These are phyloP conservation scores for Acanthiza pusilla DNA, from an alignment of 2,797 vertebrate genomes.

Conservation along the genomic window DNA sequence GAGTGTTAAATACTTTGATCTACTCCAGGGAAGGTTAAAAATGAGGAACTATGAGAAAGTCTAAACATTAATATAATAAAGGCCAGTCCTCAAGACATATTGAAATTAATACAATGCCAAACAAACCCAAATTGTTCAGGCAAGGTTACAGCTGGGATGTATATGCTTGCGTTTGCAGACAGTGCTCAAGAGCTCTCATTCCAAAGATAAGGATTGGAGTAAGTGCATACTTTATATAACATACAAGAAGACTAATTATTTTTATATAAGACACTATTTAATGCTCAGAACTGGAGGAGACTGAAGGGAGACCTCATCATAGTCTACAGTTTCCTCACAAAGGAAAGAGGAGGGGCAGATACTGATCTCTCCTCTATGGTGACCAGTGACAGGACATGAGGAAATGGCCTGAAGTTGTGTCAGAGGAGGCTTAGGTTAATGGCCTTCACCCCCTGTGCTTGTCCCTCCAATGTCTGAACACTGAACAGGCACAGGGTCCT, in stretches of 20 bases:
- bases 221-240: background rate
- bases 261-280: background rate
- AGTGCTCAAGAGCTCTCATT: background rate
- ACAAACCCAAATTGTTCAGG: background rate
- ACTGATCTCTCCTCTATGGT: background rate
- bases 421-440: background rate
- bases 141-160: background rate
- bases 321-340: background rate
- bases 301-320: background rate
- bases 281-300: background rate
- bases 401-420: background rate
- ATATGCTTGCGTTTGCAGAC: background rate
- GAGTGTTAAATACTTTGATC: background rate
- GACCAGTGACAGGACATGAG: background rate
- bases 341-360: background rate
- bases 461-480: background rate
- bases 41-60: background rate
- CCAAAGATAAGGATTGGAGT: background rate
- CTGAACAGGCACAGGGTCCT: background rate
- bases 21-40: background rate
- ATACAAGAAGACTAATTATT: background rate
- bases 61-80: background rate
- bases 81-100: background rate
- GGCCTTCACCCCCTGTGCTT: background rate
- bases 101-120: background rate